These are phyloP conservation scores for Glaucopsyche alexis DNA, from an alignment of 2,888 invertebrate species.

Conservation along the genomic window DNA sequence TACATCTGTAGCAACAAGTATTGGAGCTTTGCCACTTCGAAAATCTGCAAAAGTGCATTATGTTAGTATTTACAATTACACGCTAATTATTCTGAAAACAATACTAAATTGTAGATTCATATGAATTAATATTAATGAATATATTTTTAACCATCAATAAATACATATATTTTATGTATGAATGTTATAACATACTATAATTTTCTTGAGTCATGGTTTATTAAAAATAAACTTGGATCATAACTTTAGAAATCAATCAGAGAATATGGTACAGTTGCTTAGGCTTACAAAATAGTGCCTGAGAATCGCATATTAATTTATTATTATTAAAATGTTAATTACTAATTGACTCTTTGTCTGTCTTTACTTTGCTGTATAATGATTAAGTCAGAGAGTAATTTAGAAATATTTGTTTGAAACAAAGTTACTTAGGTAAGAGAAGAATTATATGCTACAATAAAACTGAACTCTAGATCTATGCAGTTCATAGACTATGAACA, in stretches of 20 bases:
- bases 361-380: too few species aligned
- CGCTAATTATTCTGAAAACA: background rate
- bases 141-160: background rate
- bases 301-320: background rate
- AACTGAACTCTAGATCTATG: too few species aligned
- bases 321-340: background rate
- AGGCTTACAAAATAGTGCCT: background rate
- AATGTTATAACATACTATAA: background rate
- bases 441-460: too few species aligned
- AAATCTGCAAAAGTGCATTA: conserved; percentile 83
- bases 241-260: background rate
- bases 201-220: background rate
- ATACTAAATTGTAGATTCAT: background rate
- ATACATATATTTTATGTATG: background rate
- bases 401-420: background rate
- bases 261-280: conserved; percentile 1
- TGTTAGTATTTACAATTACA: background rate
- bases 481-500: too few species aligned
- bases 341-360: too few species aligned
- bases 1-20: conserved; percentile 96
- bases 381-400: too few species aligned
- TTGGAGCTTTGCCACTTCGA: conserved; percentile 90
- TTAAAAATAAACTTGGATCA: background rate
- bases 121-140: background rate
- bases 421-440: background rate